These are phyloP conservation scores for Monopterus albus DNA, from an alignment of 2,113 vertebrate species.

Conservation along the genomic window DNA sequence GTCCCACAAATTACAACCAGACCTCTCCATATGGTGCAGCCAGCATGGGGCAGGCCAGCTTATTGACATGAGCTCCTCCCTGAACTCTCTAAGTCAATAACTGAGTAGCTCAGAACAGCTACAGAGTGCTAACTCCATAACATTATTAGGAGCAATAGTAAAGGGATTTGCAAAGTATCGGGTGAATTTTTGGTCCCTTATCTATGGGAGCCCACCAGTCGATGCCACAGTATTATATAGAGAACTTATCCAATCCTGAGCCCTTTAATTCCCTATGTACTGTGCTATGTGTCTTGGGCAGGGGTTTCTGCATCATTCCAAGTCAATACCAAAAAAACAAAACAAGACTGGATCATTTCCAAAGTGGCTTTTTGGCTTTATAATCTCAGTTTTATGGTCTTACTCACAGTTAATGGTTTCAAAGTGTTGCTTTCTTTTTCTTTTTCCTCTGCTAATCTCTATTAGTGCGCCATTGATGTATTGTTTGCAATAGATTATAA, in stretches of 20 bases:
- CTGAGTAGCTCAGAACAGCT: constrained; percentile 33
- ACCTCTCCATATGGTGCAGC: constrained; percentile 69
- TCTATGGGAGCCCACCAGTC: constrained; percentile 1
- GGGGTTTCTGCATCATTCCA: no score
- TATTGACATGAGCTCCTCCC: constrained; percentile 73
- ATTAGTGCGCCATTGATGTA: background rate
- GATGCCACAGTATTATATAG: constrained; percentile 1
- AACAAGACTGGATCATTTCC: background rate
- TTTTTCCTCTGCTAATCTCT: background rate
- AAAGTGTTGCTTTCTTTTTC: background rate
- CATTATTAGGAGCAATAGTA: constrained; percentile 33
- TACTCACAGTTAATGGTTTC: background rate
- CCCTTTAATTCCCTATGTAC: constrained; percentile 6
- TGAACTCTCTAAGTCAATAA: constrained; percentile 68
- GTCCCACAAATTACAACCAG: constrained; percentile 78
- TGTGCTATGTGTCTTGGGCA: background rate
- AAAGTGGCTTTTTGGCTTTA: background rate
- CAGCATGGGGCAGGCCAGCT: constrained; percentile 71
- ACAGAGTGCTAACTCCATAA: constrained; percentile 31
- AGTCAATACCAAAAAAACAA: no score
- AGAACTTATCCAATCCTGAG: constrained; percentile 21
- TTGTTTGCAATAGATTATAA: background rate
- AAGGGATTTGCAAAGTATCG: constrained; percentile 5
- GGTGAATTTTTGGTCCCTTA: background rate
- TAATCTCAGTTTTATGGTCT: constrained; percentile 3